phyloP scores from a whole-genome alignment of 2,797 vertebrate genomes.

The Coreius guichenoti region DNA sequence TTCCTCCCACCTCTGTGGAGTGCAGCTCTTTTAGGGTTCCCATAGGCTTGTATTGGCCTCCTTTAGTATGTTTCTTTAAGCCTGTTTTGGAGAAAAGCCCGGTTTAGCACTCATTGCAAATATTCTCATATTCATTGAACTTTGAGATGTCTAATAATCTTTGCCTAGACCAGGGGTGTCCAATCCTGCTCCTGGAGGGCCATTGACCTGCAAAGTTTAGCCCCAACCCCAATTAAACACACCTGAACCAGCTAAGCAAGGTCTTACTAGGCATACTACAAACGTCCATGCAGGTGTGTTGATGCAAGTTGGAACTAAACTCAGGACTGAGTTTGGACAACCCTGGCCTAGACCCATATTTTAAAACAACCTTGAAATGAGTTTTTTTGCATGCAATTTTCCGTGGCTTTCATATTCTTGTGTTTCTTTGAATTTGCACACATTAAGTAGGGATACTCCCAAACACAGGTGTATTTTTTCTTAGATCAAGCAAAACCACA shows the following conservation, averaged over 20 bases:
- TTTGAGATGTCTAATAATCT: background rate
- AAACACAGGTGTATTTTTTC: background rate
- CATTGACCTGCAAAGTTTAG: background rate
- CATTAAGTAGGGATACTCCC: background rate
- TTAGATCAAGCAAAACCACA: background rate
- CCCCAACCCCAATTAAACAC: too few species aligned
- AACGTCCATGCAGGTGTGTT: too few species aligned
- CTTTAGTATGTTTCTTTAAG: background rate
- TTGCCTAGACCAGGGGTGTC: background rate
- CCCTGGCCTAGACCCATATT: background rate
- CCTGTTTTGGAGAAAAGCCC: background rate
- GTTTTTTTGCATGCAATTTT: background rate
- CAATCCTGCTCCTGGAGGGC: background rate
- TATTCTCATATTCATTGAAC: background rate
- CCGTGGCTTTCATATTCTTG: background rate
- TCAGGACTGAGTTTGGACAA: too few species aligned
- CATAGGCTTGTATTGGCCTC: background rate
- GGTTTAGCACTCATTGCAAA: background rate
- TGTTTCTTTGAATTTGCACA: background rate
- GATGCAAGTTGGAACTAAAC: too few species aligned
- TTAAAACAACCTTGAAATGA: background rate
- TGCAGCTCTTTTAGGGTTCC: background rate
- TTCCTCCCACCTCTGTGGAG: background rate
- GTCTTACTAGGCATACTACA: too few species aligned
- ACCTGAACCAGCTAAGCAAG: too few species aligned